Evolutionary conservation across 2,113 vertebrate species (phyloP), one percentile per base, ranked within the genome.

Genomic region (Atractosteus spatula): DNA sequence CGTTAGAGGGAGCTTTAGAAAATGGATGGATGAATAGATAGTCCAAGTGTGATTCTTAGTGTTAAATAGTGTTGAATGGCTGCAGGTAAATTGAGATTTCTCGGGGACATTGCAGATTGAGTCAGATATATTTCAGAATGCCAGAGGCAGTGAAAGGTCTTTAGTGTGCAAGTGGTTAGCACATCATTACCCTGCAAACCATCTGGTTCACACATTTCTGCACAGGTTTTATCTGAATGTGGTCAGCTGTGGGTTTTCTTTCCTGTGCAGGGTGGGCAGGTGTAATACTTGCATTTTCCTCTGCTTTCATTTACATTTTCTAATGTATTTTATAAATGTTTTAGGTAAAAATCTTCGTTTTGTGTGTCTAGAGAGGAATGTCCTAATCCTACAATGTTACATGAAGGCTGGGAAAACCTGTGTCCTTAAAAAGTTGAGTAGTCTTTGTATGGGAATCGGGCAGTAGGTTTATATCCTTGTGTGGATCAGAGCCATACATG

Each of bases 121-220:
- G 3, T 8, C 17, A 13, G n/a, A 8, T 8, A 44, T 16, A 8
- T 10, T 70, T 8, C 5, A 66, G 51, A 16, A 17, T 17, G 12
- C 65, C 42, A 14, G 55, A 62, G 63, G 64, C 71, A 8, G n/a
- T 55, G 62, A 55, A 55, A 63, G 66, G 66, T 68, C n/a, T 62
- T 54, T 11, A 62, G 57, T 55, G 43, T 51, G 61, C 66, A 45
- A n/a, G 57, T 42, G 47, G 51, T 57, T 43, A 3, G 29, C 7
- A 41, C 41, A 41, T 5, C n/a, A 29, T 41, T 54, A n/a, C 45
- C 12, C 16, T 42, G 42, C 55, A 54, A 41, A 17, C 56, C 72
- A 42, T 29, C 29, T 63, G 70, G 44, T 8, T 64, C 59, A 64
- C 61, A 41, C 41, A 51, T 54, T 64, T 43, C 3, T 74, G 66